Base-by-base conservation (phyloP, 2,888 invertebrate species). In the Megalurothrips usitatus region DNA sequence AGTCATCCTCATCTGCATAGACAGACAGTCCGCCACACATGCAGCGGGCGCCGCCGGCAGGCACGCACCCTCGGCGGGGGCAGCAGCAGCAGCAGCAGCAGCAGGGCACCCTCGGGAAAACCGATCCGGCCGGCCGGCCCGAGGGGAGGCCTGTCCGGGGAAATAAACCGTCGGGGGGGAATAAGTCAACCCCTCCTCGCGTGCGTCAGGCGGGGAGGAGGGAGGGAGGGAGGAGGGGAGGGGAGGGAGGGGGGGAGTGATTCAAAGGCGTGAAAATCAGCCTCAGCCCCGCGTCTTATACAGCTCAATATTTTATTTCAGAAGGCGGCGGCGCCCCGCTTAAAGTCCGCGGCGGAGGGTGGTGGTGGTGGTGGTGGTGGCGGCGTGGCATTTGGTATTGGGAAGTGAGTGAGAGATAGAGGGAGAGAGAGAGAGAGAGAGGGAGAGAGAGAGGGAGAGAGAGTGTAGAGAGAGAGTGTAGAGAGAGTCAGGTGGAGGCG, bases 241-340 rank as follows among this genome's bases (percentile, higher is more conserved):
- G 49, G 52, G 52, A 10, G 52, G 52, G 52, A 8, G 52, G 10
- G 10, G 34, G 34, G 34, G 6, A 6, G 34, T 43, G 34, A 43
- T 43, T 43, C 34, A 75, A 26, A 75, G 68, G 68, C 68, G 68
- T 75, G 68, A 75, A 75, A 75, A 75, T 75, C 68, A 26, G 68
- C 68, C 68, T 26, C 68, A 26, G 68, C 68, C 68, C 26, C 26
- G 11, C 68, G 68, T 12, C 68, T 75, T 75, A 26, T 75, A 75
- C 68, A 26, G 26, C 68, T 75, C 68, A 75, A 75, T 75, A 75
- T 75, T 75, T 75, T 75, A 75, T 75, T 26, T 75, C 68, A 12
- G 26, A n/a, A n/a, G n/a, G n/a, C n/a, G n/a, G n/a, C n/a, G n/a
- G n/a, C 14, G 58, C 58, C 17, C 58, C n/a, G n/a, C 19, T 58